Base-by-base conservation (phyloP, 2,888 invertebrate species). In the Drosophila percnosoma region DNA sequence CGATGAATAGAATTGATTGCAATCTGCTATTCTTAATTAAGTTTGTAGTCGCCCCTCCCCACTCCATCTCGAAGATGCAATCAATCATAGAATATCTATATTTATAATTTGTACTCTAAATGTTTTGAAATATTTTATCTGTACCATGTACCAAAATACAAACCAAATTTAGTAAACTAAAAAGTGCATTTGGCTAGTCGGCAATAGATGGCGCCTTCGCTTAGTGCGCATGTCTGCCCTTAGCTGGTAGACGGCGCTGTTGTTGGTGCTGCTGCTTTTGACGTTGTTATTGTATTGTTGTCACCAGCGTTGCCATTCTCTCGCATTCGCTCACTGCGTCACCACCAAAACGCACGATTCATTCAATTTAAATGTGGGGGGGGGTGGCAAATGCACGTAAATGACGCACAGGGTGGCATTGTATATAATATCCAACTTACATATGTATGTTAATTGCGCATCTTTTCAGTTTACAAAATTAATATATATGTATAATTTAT, bases 41-140 rank as follows among this genome's bases (percentile, higher is more conserved):
- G 69, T 53, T 67, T 57, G 48, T 68, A 52, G 66, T 24, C 33
- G 21, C 33, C 27, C 27, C 27, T 38, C 61, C 38, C 27, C 52
- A 36, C 36, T 21, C 27, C 87, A 81, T 85, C 84, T 85, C 51
- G 68, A 89, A 85, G 84, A 85, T 89, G 87, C 68, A 85, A 81
- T 86, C 87, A 84, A 88, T 75, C 65, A 66, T 67, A 76, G 77
- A 53, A 62, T 55, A 64, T 64, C 48, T 79, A 34, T 54, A 71
- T 61, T 52, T 58, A 52, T 65, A 74, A 64, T 80, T 75, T 87
- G 53, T 82, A 82, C 65, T 70, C 40, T 77, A 78, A 78, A 84
- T 80, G 85, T 55, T 69, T 80, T 59, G 55, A 57, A 75, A 66
- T 60, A 27, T 13, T 38, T 55, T 29, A 71, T 64, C 63, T 34